These are phyloP conservation scores for Aleiodes alternator DNA, from an alignment of 2,888 invertebrate genomes.

Conservation along the genomic window DNA sequence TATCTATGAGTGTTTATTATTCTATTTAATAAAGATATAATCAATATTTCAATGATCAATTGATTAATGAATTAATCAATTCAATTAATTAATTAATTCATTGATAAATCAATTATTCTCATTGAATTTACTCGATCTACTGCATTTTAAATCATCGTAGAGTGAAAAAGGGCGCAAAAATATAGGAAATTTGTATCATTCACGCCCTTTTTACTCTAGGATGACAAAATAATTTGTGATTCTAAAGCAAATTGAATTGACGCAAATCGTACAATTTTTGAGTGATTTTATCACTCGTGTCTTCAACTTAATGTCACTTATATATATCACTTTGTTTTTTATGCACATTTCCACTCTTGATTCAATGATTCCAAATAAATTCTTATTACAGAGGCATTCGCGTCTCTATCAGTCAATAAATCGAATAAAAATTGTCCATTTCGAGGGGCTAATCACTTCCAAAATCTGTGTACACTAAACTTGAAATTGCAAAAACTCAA, in stretches of 20 bases:
- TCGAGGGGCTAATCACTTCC: too few species aligned
- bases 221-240: neutral
- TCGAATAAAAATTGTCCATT: constrained; percentile 4
- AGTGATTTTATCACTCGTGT: neutral
- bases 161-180: too few species aligned
- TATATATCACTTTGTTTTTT: constrained; percentile 12
- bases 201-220: too few species aligned
- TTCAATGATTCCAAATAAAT: neutral
- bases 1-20: neutral
- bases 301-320: neutral
- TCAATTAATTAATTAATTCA: neutral
- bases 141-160: neutral
- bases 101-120: neutral
- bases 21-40: too few species aligned
- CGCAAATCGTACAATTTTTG: neutral
- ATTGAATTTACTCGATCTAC: neutral
- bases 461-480: too few species aligned
- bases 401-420: neutral
- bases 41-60: neutral
- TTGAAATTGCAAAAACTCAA: too few species aligned
- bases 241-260: constrained; percentile 10
- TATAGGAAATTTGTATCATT: too few species aligned
- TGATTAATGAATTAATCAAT: too few species aligned
- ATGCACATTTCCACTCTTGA: constrained; percentile 10
- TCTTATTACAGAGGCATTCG: neutral